Evolutionary conservation across 2,113 vertebrate genomes (phyloP), one percentile per base, ranked within the genome.

Genomic region (Pteruthius melanotis): DNA sequence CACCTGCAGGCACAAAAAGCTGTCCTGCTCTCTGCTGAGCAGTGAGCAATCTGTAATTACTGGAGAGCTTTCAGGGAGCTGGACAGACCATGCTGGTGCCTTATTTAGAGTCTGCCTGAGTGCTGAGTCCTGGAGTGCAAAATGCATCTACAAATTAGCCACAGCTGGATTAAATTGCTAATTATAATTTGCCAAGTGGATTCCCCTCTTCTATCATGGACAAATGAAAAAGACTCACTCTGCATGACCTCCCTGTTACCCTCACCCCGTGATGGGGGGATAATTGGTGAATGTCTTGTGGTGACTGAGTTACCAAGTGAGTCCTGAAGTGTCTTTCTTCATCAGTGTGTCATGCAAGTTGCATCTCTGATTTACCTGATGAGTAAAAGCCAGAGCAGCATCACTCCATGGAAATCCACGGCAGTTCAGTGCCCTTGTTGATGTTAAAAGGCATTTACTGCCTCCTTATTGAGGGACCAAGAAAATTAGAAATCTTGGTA

Each of bases 91-190:
- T 3, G 35, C 63, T 31, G 76, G 52, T 54, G 68, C 80, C 77
- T 92, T 74, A 74, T 89, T 87, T 91, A 89, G 56, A 92, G 74
- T 75, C 89, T 91, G 84, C 69, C 91, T 65, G 10, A 89, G 89
- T 21, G 49, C 70, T 0, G 53, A 79, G 78, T 87, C 87, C 93
- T 90, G 89, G 93, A 81, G 87, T 30, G 74, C 53, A 84, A 84
- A 95, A 94, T 71, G 69, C 76, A 57, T 9, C 74, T 28, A 61
- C 11, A 69, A 95, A 91, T 94, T 89, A 95, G 91, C 64, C 94
- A 88, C 91, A 91, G 87, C 87, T 90, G 93, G 91, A 80, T 45
- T 61, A 75, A 91, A 87, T 90, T 89, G 89, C 87, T 94, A 77
- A 94, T 96, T 94, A 77, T 57, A 39, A 87, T 95, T 92, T 94